These are phyloP conservation scores for Eubucco bourcierii DNA, from an alignment of 2,113 vertebrate genomes.

Conservation along the genomic window DNA sequence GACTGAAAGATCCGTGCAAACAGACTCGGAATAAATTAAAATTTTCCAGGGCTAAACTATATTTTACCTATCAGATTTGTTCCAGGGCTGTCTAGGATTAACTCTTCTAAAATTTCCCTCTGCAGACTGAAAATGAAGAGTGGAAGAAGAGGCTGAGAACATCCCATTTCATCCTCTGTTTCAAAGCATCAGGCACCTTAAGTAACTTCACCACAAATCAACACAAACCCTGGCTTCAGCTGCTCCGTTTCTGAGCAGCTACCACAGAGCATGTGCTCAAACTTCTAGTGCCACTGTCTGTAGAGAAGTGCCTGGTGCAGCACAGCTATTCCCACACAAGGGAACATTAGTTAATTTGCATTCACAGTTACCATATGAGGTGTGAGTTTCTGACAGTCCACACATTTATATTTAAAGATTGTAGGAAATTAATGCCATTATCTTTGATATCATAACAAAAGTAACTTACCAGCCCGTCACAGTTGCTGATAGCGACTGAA, in stretches of 20 bases:
- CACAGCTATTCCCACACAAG: slow-evolving; percentile 54
- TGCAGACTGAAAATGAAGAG: not conserved
- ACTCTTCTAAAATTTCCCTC: not conserved
- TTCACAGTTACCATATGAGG: slow-evolving; percentile 65
- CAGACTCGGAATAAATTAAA: slow-evolving; percentile 31
- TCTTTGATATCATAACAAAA: slow-evolving; percentile 31
- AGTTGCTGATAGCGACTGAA: slow-evolving; percentile 97
- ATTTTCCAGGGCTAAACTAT: slow-evolving; percentile 13
- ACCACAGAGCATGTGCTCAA: slow-evolving; percentile 28
- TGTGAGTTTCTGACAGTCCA: slow-evolving; percentile 65
- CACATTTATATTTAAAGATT: slow-evolving; percentile 61
- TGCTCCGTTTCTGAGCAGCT: slow-evolving; percentile 8
- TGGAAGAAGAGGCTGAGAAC: not conserved
- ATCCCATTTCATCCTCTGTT: not conserved
- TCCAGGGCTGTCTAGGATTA: not conserved
- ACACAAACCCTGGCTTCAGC: not conserved
- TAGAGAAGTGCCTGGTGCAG: slow-evolving; percentile 19
- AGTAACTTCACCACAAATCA: slow-evolving; percentile 15
- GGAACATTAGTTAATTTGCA: slow-evolving; percentile 67
- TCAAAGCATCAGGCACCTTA: not conserved
- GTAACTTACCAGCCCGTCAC: slow-evolving; percentile 94
- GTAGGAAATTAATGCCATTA: slow-evolving; percentile 44
- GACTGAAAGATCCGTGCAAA: not conserved
- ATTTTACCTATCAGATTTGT: not conserved
- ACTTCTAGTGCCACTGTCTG: slow-evolving; percentile 49